Conservation (phyloP, 1,140 invertebrate genomes). For the Pinna nobilis region DNA sequence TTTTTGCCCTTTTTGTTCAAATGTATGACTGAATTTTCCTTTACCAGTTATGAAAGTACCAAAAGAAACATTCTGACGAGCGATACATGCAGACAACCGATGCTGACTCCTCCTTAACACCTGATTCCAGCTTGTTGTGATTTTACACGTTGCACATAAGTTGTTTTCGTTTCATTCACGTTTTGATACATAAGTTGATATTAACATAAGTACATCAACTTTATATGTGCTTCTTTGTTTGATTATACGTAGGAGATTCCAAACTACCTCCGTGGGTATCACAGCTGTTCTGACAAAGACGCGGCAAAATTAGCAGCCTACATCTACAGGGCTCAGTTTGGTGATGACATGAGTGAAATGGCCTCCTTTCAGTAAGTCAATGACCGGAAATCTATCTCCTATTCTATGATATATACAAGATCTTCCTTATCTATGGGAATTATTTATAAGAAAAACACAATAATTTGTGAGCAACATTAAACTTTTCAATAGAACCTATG, state of each 20-base stretch:
- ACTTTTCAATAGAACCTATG: too few species aligned
- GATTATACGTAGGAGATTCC: constrained; percentile 59
- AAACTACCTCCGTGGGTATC: constrained; percentile 67
- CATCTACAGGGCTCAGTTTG: constrained; percentile 56
- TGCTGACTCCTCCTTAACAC: too few species aligned
- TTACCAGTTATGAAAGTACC: too few species aligned
- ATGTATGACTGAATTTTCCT: too few species aligned
- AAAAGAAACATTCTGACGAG: too few species aligned
- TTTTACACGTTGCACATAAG: neutral
- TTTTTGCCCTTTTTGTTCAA: too few species aligned
- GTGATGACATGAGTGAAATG: constrained; percentile 42
- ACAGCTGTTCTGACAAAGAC: constrained; percentile 46
- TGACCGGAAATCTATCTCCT: too few species aligned
- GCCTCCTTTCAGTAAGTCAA: constrained; percentile 47
- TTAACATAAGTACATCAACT: neutral
- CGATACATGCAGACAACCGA: too few species aligned
- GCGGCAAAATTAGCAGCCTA: constrained; percentile 49
- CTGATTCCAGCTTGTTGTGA: too few species aligned
- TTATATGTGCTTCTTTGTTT: neutral
- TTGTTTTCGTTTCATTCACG: neutral
- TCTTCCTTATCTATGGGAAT: neutral
- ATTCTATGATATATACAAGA: too few species aligned
- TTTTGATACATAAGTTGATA: neutral
- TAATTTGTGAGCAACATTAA: too few species aligned
- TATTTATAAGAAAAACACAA: neutral